Conservation (phyloP, 2,113 vertebrate species). For the Desmodus rotundus region DNA sequence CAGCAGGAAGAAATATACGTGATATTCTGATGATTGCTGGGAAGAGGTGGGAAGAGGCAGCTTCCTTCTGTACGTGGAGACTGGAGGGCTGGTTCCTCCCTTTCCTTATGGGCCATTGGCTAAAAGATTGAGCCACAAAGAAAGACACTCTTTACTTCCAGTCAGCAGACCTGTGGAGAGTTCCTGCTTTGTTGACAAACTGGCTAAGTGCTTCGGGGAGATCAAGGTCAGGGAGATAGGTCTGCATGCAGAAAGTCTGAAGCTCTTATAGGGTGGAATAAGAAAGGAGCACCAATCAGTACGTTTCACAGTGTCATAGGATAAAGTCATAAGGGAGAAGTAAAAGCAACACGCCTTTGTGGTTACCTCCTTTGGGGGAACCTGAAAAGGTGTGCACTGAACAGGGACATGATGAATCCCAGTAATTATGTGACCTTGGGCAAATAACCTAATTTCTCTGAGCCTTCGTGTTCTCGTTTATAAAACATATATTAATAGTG, state of each 20-base stretch:
- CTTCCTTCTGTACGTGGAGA: constrained; percentile 33
- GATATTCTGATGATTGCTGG: constrained; percentile 67
- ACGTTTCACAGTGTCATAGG: not conserved
- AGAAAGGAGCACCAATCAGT: not conserved
- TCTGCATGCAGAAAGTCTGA: not conserved
- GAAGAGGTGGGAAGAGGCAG: constrained; percentile 66
- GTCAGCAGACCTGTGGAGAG: not conserved
- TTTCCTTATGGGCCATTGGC: constrained; percentile 54
- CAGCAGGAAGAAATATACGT: constrained; percentile 64
- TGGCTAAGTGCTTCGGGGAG: not conserved
- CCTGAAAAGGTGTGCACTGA: not conserved
- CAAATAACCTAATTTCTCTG: not conserved
- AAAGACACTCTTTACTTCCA: constrained; percentile 27
- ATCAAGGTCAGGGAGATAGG: not conserved
- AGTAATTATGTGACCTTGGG: not conserved
- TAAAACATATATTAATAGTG: not conserved
- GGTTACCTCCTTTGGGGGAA: not conserved
- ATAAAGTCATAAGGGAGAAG: not conserved
- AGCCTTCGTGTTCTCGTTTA: not conserved
- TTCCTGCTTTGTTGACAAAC: not conserved
- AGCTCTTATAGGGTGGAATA: not conserved
- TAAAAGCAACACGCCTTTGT: not conserved
- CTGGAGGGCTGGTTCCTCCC: constrained; percentile 50
- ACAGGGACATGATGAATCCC: not conserved
- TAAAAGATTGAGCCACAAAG: constrained; percentile 6